Base-by-base conservation (phyloP, 2,797 vertebrate species). In the Capromys pilorides region DNA sequence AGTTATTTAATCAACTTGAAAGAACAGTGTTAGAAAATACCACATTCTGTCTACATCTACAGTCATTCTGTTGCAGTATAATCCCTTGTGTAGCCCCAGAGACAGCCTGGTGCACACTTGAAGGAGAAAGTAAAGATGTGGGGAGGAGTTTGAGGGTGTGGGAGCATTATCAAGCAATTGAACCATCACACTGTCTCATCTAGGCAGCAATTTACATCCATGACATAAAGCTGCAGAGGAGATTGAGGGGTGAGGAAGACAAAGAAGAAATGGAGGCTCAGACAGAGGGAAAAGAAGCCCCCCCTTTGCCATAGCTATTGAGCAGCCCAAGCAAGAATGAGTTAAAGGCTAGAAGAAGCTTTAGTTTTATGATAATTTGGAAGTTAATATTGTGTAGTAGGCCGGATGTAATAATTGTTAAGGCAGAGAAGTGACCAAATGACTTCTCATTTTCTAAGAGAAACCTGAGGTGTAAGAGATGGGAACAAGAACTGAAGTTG, bases 401-500 rank as follows among this genome's bases (percentile, higher is more conserved):
- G n/a, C 54, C 61, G 9, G 6, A 39, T 31, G 36, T 86, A 49
- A 36, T 36, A 73, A 49, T 88, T 83, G 85, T 61, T 71, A 88
- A 93, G 45, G 45, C 77, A 36, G 36, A 77, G 66, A 62, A 80
- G 41, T 81, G 54, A 85, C 21, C 33, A 71, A 66, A 33, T 51
- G 36, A 73, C 36, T 90, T 73, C 49, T 84, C 64, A 85, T 92
- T 80, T 95, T 90, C 86, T 88, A 79, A 51, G 78, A 79, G 82
- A 62, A 82, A 41, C 24, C 67, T 79, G 31, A 82, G 91, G 59
- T 89, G 28, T 26, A 54, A 41, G 9, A 4, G 26, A 31, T 2
- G 6, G 28, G n/a, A 69, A 33, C 33, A 81, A 91, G 79, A 62
- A 82, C 59, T 49, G 49, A 81, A 81, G 45, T 57, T 33, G 62